Base-by-base conservation (phyloP, 2,113 vertebrate species). In the Larimichthys polyactis region DNA sequence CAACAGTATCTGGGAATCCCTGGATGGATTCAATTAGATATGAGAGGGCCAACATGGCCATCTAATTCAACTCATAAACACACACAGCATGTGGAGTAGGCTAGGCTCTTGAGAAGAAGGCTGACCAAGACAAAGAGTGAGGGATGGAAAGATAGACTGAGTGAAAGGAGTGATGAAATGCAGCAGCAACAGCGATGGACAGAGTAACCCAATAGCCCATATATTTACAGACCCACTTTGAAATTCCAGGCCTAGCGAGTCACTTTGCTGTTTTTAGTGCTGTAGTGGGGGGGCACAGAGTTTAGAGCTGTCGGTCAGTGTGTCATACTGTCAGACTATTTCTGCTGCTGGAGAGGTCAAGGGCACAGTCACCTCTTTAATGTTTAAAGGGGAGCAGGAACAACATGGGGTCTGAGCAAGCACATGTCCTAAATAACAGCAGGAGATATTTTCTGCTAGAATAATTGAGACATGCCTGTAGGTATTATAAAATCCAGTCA, bases 191-290 rank as follows among this genome's bases (percentile, higher is more conserved):
- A 81, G 80, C 15, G 60, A 76, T 83, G 40, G 74, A 24, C 80
- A 88, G 68, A 76, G 90, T 91, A 93, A 94, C 89, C 74, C 83
- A 88, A 90, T 82, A 91, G 88, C 71, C 77, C 75, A 68, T 89
- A 88, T 88, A 90, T 92, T 91, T 90, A 90, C 71, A 83, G 84
- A 78, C 32, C 60, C 71, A 73, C 88, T 90, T 90, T 89, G 67
- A 90, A 89, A 92, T 87, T 82, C 83, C 87, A 84, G 79, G 79
- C 29, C 51, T 48, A 63, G 74, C 7, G 57, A 90, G 88, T 90
- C 91, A 92, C 77, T 77, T 71, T 71, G 85, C 92, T 89, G 81
- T 87, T 92, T 92, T 91, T 89, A 91, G 87, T 64, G 82, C 63
- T 67, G 78, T 14, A 49, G 76, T 19, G 17, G 64, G 65, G 40